These are phyloP conservation scores for Acropora yongei DNA, from an alignment of 64 coral and sea anemone genomes.

Conservation along the genomic window DNA sequence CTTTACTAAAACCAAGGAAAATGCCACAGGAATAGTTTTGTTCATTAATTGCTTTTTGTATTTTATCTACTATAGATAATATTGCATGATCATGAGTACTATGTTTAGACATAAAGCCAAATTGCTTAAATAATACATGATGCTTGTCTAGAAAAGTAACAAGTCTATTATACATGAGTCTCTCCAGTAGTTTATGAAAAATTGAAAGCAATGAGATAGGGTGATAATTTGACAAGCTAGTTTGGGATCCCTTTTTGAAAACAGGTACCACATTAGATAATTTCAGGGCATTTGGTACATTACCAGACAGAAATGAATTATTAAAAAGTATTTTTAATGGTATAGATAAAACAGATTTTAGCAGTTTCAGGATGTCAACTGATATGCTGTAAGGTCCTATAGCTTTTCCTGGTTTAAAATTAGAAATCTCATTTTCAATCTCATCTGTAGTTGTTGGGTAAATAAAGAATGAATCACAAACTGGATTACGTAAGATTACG, in stretches of 20 bases:
- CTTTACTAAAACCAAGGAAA: too few relatives aligned
- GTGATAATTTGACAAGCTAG: not conserved
- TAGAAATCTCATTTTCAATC: not conserved
- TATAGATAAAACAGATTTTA: too few relatives aligned
- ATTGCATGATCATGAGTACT: too few relatives aligned
- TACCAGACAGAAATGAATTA: too few relatives aligned
- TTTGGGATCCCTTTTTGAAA: not conserved
- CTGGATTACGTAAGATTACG: not conserved
- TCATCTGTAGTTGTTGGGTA: not conserved
- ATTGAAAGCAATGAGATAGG: not conserved
- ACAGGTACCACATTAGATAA: not conserved
- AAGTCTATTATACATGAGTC: not conserved
- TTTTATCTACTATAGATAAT: too few relatives aligned
- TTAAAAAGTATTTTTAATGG: too few relatives aligned
- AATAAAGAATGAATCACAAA: not conserved
- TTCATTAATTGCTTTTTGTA: too few relatives aligned
- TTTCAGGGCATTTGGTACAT: not conserved
- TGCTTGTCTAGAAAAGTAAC: not conserved
- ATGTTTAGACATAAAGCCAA: not conserved
- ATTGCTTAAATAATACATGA: not conserved
- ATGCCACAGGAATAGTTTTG: too few relatives aligned
- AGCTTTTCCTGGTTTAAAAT: not conserved
- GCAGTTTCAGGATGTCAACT: not conserved
- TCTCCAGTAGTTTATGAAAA: not conserved
- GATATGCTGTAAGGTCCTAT: not conserved